A percentile compares a stretch with the other conserved stretches of the same genome.
phyloP scores from a whole-genome alignment of 2,797 vertebrate species.

The Sebastes glaucus region DNA sequence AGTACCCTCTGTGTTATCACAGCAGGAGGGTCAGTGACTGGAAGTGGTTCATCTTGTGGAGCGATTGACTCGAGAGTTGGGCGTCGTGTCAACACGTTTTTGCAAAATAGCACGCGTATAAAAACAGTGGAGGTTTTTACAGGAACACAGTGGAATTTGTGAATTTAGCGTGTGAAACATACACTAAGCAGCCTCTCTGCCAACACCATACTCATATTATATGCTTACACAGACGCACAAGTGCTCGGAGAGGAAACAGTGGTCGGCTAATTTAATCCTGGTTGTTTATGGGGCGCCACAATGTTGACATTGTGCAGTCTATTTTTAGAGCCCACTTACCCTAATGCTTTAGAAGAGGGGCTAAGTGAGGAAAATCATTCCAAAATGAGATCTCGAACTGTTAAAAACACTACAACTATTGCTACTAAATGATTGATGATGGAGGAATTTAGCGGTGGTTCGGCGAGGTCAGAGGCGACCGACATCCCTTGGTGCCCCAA shows the following conservation, averaged over 20 bases:
- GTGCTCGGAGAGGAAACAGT: conserved; percentile 39
- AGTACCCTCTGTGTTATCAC: conserved; percentile 23
- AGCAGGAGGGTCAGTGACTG: conserved; percentile 2
- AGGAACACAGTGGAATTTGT: neutral
- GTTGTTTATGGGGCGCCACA: conserved; percentile 54
- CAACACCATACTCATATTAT: neutral
- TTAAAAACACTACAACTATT: neutral
- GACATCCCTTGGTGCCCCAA: neutral
- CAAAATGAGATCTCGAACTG: neutral
- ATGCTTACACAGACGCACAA: neutral
- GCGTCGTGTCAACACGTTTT: conserved; percentile 5
- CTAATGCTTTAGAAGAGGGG: conserved; percentile 17
- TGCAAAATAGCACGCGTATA: neutral
- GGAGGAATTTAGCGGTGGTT: neutral
- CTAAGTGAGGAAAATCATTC: conserved; percentile 8
- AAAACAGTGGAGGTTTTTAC: neutral
- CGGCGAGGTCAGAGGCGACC: neutral
- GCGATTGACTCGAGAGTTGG: neutral
- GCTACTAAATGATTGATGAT: neutral
- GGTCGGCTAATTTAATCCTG: conserved; percentile 51
- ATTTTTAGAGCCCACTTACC: conserved; percentile 58
- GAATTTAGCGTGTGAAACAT: neutral
- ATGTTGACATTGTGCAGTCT: conserved; percentile 58
- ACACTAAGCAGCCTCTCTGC: neutral
- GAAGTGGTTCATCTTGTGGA: conserved; percentile 8